These are phyloP conservation scores for Pseudoips prasinana DNA, from an alignment of 2,888 invertebrate species.

Conservation along the genomic window DNA sequence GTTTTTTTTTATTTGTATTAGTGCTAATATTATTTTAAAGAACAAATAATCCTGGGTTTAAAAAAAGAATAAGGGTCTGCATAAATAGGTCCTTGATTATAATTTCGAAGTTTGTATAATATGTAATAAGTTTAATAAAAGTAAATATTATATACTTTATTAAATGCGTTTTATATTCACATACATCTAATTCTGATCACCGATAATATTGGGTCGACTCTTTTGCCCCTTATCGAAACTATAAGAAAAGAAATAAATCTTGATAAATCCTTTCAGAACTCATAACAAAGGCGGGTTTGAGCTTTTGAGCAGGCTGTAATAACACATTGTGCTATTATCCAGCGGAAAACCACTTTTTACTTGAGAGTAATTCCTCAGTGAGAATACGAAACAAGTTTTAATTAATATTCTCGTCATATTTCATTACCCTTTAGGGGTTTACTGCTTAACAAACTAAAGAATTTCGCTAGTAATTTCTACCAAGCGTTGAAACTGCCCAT, in stretches of 20 bases:
- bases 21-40: too few relatives aligned
- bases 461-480: too few relatives aligned
- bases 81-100: too few relatives aligned
- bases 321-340: conserved; percentile 56
- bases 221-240: conserved; percentile 16
- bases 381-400: conserved; percentile 37
- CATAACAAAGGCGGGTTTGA: conserved; percentile 67
- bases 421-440: conserved; percentile 20
- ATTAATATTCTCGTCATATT: conserved; percentile 39
- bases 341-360: conserved; percentile 46
- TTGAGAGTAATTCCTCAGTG: conserved; percentile 40
- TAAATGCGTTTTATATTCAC: too few relatives aligned
- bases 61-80: too few relatives aligned
- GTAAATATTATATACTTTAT: too few relatives aligned
- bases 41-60: too few relatives aligned
- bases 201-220: not conserved
- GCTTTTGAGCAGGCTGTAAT: conserved; percentile 59
- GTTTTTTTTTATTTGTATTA: too few relatives aligned
- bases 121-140: too few relatives aligned
- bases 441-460: conserved; percentile 21
- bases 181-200: too few relatives aligned
- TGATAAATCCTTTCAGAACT: conserved; percentile 58
- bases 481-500: too few relatives aligned
- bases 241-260: conserved; percentile 48
- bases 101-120: too few relatives aligned